A percentile compares a stretch with the other conserved stretches of the same genome.
Evolutionary conservation across 1,140 invertebrate genomes (phyloP).

Genomic region (Phortica variegata): DNA sequence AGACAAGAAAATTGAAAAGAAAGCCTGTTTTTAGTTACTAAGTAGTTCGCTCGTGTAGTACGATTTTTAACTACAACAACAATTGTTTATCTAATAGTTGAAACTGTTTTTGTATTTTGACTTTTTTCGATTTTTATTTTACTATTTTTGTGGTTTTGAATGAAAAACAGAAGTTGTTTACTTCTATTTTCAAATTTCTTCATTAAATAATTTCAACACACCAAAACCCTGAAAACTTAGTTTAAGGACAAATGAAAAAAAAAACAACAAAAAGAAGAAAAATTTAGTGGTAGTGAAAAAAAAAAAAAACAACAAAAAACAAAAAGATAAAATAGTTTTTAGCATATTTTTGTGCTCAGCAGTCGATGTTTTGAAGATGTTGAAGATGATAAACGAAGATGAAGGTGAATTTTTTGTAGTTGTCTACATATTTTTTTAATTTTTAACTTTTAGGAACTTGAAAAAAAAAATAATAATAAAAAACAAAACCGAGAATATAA

Average conservation of each 20-base stretch:
- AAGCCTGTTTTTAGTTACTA: too few species aligned
- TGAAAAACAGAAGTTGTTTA: too few species aligned
- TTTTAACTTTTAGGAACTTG: constrained; percentile 35
- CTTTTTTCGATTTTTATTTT: too few species aligned
- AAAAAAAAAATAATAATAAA: constrained; percentile 12
- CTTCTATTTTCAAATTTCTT: too few species aligned
- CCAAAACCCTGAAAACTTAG: constrained; percentile 15
- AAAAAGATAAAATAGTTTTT: constrained; percentile 47
- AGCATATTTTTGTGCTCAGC: constrained; percentile 53
- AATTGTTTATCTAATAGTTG: too few species aligned
- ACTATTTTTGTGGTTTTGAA: too few species aligned
- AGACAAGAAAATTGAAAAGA: too few species aligned
- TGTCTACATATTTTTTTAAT: constrained; percentile 51
- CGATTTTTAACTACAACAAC: too few species aligned
- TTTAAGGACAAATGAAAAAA: constrained; percentile 23
- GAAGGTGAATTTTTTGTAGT: constrained; percentile 43
- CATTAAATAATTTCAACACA: too few species aligned
- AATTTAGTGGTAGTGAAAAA: constrained; percentile 1
- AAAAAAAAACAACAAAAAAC: neutral
- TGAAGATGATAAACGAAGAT: too few species aligned
- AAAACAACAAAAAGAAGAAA: neutral
- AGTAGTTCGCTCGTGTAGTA: too few species aligned
- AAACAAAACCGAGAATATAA: constrained; percentile 20
- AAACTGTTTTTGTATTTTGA: too few species aligned
- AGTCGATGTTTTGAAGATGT: constrained; percentile 34